phyloP scores from a whole-genome alignment of 2,888 invertebrate species.

The Craniophora ligustri region DNA sequence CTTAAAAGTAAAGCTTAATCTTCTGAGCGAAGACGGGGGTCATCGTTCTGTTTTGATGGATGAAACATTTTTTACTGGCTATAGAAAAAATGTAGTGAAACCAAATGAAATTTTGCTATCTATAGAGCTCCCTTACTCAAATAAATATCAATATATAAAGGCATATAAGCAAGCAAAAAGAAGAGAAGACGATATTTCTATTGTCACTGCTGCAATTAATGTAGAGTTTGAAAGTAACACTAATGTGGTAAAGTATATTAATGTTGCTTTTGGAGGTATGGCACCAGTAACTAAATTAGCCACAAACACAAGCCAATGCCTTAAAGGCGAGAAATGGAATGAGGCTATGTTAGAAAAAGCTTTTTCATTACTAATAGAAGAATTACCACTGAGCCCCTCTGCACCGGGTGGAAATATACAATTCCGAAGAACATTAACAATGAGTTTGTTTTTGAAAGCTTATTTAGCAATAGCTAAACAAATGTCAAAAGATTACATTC shows the following conservation, averaged over 20 bases:
- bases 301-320: constrained; percentile 89
- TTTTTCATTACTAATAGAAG: constrained; percentile 90
- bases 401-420: constrained; percentile 95
- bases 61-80: constrained; percentile 93
- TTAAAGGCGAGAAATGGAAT: constrained; percentile 91
- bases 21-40: constrained; percentile 88
- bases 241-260: constrained; percentile 88
- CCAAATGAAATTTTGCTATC: constrained; percentile 92
- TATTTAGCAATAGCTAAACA: constrained; percentile 90
- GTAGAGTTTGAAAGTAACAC: constrained; percentile 89
- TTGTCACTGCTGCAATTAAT: constrained; percentile 94
- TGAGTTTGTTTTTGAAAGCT: constrained; percentile 93
- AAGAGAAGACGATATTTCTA: constrained; percentile 96
- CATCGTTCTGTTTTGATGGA: constrained; percentile 91
- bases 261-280: constrained; percentile 97
- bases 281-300: constrained; percentile 96
- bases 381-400: constrained; percentile 93
- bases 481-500: constrained; percentile 80
- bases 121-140: constrained; percentile 92
- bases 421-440: constrained; percentile 92
- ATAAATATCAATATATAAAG: constrained; percentile 91
- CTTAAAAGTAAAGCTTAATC: constrained; percentile 92
- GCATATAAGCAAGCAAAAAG: constrained; percentile 95
- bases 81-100: constrained; percentile 92
- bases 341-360: constrained; percentile 90